These are phyloP conservation scores for Oncopeltus fasciatus DNA, from an alignment of 1,140 invertebrate species.

Conservation along the genomic window DNA sequence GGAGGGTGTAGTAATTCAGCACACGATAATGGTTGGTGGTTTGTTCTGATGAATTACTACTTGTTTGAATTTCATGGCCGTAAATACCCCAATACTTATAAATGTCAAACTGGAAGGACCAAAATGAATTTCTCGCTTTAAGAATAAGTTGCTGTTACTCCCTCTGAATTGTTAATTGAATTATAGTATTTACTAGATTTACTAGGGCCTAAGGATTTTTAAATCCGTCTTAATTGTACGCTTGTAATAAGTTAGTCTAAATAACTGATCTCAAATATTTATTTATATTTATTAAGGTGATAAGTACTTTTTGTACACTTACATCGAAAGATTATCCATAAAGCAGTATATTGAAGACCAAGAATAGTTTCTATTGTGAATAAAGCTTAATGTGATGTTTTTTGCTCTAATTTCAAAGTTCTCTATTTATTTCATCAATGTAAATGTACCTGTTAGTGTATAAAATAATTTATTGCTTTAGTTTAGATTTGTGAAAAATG, in stretches of 20 bases:
- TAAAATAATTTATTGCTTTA: constrained; percentile 3
- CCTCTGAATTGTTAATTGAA: background rate
- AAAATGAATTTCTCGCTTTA: constrained; percentile 13
- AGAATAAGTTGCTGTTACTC: background rate
- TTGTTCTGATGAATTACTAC: background rate
- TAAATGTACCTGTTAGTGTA: constrained; percentile 16
- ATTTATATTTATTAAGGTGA: constrained; percentile 10
- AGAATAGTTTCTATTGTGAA: background rate
- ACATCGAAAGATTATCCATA: constrained; percentile 14
- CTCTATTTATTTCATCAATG: constrained; percentile 8
- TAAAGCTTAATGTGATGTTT: constrained; percentile 19
- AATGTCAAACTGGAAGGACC: constrained; percentile 13
- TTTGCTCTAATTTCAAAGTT: constrained; percentile 7
- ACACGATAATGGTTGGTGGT: background rate
- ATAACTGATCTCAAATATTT: constrained; percentile 16
- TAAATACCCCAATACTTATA: constrained; percentile 13
- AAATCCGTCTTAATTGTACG: constrained; percentile 20
- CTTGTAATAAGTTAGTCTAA: constrained; percentile 9
- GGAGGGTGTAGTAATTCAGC: background rate
- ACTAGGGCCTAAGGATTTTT: constrained; percentile 17
- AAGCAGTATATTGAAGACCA: constrained; percentile 9
- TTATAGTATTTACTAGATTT: background rate
- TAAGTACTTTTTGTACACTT: constrained; percentile 16
- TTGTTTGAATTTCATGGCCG: background rate
- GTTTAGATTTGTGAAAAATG: background rate